Evolutionary conservation across 2,797 vertebrate species (phyloP).

Genomic region (Halcyon chelicuti): DNA sequence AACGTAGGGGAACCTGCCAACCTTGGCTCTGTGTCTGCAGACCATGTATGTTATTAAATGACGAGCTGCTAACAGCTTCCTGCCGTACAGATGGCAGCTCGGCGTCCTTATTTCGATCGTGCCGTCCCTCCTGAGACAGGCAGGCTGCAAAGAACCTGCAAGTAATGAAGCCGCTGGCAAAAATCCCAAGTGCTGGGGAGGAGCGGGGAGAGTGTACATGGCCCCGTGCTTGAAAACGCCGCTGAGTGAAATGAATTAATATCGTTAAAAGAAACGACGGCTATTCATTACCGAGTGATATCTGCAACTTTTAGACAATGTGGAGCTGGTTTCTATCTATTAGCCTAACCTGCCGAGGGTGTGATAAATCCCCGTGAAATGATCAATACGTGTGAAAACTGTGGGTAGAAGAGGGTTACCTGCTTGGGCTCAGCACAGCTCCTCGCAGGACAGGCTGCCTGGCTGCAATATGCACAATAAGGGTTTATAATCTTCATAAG

Average conservation of each 20-base stretch:
- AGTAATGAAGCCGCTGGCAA: slow-evolving; percentile 36
- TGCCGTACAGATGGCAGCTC: slow-evolving; percentile 18
- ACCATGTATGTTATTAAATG: neutral
- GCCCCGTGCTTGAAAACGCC: slow-evolving; percentile 24
- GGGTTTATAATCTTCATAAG: neutral
- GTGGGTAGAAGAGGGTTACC: neutral
- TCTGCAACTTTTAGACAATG: neutral
- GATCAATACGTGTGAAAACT: neutral
- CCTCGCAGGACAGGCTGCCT: accelerated
- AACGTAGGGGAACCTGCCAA: neutral
- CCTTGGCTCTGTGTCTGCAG: neutral
- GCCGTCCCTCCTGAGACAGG: neutral
- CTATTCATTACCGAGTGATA: neutral
- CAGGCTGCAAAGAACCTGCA: neutral
- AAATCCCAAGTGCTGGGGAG: neutral
- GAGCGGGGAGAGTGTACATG: neutral
- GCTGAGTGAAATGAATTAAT: slow-evolving; percentile 46
- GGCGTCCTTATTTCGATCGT: neutral
- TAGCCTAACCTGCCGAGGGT: neutral
- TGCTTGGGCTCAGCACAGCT: neutral
- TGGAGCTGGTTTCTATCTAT: neutral
- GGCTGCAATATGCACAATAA: neutral
- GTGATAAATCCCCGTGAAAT: neutral
- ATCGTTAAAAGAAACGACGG: neutral
- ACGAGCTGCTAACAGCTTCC: neutral